These are phyloP conservation scores for Hippocampus comes DNA, from an alignment of 2,113 vertebrate genomes.

Conservation along the genomic window DNA sequence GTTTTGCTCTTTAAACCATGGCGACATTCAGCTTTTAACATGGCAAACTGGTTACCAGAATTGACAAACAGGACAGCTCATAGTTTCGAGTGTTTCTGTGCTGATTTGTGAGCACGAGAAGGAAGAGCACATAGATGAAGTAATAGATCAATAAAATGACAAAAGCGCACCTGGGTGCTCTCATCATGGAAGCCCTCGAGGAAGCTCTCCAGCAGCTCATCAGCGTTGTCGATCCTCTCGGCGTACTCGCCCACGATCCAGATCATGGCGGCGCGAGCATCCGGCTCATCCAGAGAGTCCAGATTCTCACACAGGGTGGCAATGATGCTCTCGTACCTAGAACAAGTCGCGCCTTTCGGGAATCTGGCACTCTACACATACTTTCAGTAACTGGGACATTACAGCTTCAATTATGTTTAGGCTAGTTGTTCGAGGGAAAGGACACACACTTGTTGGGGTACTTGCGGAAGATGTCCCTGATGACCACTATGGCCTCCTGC, in stretches of 20 bases:
- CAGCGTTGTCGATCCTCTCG: conserved; percentile 95
- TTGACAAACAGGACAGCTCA: too few relatives aligned
- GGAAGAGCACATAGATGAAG: too few relatives aligned
- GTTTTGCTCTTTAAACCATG: too few relatives aligned
- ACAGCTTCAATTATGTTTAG: not conserved
- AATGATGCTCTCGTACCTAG: conserved; percentile 97
- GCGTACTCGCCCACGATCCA: conserved; percentile 99
- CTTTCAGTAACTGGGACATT: too few relatives aligned
- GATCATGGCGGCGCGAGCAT: conserved; percentile 97
- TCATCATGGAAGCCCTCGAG: conserved; percentile 98
- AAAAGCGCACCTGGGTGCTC: conserved; percentile 86
- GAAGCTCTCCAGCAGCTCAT: conserved; percentile 95
- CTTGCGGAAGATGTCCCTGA: conserved; percentile 97
- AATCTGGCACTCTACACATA: not conserved
- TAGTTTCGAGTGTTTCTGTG: not conserved
- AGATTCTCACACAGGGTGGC: conserved; percentile 96
- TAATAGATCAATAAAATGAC: not conserved
- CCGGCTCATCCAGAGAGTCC: conserved; percentile 95
- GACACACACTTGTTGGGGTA: conserved; percentile 93
- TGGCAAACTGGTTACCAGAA: not conserved
- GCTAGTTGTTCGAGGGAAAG: not conserved
- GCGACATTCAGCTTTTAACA: too few relatives aligned
- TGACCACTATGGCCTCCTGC: conserved; percentile 95
- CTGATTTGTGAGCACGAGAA: too few relatives aligned
- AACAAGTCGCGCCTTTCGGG: not conserved